These are phyloP conservation scores for Lepus americanus DNA, from an alignment of 2,113 vertebrate species.

Conservation along the genomic window DNA sequence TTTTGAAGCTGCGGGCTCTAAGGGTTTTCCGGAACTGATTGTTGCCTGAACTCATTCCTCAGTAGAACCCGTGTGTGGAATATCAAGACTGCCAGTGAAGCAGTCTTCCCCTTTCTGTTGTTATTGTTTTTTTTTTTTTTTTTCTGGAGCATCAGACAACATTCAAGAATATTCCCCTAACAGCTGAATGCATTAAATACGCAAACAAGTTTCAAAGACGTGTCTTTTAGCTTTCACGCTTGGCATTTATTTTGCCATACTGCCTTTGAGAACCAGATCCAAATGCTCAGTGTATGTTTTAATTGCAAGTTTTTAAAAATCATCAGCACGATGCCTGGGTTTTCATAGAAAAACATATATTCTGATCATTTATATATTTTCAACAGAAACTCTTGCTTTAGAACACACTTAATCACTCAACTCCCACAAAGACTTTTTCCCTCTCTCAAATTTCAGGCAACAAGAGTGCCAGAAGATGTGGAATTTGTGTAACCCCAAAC, in stretches of 20 bases:
- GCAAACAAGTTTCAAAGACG: background rate
- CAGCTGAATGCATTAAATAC: background rate
- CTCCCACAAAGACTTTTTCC: slow-evolving; percentile 50
- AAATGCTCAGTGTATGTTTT: background rate
- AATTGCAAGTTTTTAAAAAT: background rate
- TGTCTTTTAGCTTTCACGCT: background rate
- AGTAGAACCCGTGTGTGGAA: background rate
- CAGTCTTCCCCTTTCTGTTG: background rate
- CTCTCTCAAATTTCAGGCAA: slow-evolving; percentile 76
- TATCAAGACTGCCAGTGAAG: background rate
- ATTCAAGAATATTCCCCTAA: slow-evolving; percentile 4
- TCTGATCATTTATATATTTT: slow-evolving; percentile 35
- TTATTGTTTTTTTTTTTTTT: background rate
- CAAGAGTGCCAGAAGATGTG: slow-evolving; percentile 69
- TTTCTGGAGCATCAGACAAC: background rate
- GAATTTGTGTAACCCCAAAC: slow-evolving; percentile 68
- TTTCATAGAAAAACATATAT: slow-evolving; percentile 27
- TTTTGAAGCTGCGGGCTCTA: background rate
- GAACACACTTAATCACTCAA: slow-evolving; percentile 12
- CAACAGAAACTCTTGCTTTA: slow-evolving; percentile 43
- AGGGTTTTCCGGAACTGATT: background rate
- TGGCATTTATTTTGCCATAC: background rate
- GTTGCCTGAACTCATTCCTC: background rate
- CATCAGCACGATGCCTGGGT: background rate
- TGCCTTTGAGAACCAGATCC: slow-evolving; percentile 10